Conservation (phyloP, 2,113 vertebrate species). For the Tragelaphus strepsiceros region DNA sequence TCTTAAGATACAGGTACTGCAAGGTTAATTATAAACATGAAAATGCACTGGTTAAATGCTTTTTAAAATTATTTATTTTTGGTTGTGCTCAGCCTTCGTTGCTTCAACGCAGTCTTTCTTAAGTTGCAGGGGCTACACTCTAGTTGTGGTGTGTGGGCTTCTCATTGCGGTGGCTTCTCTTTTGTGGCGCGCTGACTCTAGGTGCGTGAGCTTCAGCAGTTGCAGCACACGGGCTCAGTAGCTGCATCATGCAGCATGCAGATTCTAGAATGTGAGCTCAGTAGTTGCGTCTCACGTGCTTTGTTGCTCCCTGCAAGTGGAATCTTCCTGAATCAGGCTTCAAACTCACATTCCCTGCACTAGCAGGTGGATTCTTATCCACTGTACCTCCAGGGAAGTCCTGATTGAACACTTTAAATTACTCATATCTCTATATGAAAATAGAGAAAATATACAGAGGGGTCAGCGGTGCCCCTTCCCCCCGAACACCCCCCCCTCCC, state of each 20-base stretch:
- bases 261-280: neutral
- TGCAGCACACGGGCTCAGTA: neutral
- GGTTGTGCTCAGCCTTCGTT: neutral
- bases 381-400: neutral
- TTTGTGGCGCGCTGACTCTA: accelerated
- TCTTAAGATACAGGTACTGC: neutral
- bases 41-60: too few relatives aligned
- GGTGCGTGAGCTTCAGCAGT: neutral
- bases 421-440: neutral
- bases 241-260: neutral
- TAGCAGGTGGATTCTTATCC: neutral
- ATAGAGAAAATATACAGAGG: neutral
- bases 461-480: neutral
- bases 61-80: neutral
- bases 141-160: neutral
- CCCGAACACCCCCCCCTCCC: too few relatives aligned
- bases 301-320: neutral
- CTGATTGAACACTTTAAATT: neutral
- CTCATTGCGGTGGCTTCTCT: neutral
- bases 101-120: neutral
- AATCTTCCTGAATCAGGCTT: neutral
- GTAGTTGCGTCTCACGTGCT: accelerated
- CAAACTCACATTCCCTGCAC: neutral
- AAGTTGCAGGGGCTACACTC: neutral
- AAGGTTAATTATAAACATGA: too few relatives aligned